These are phyloP conservation scores for Charaxes varanes DNA, from an alignment of 1,140 invertebrate genomes.

Conservation along the genomic window DNA sequence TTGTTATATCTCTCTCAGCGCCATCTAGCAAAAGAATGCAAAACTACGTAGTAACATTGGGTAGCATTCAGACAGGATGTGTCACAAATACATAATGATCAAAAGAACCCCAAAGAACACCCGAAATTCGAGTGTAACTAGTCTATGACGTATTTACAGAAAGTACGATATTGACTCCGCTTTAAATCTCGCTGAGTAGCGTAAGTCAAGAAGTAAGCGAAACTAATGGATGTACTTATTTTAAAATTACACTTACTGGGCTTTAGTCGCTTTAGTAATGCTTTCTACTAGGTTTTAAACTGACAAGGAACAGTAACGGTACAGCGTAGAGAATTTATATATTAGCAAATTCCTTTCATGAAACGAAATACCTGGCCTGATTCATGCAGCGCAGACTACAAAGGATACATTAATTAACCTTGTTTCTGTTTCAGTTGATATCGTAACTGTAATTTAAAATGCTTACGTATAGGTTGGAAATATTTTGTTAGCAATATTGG, in stretches of 20 bases:
- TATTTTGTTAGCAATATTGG: too few relatives aligned
- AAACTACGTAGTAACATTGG: not conserved
- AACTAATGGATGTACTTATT: too few relatives aligned
- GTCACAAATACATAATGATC: too few relatives aligned
- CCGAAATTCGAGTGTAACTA: not conserved
- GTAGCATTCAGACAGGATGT: too few relatives aligned
- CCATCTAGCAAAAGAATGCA: conserved; percentile 14
- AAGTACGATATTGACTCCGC: conserved; percentile 1
- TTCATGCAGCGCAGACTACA: conserved; percentile 6
- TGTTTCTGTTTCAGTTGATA: conserved; percentile 9
- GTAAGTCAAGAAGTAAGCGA: not conserved
- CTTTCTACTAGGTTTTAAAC: too few relatives aligned
- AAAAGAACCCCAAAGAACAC: conserved; percentile 1
- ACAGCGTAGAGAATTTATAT: too few relatives aligned
- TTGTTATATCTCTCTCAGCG: conserved; percentile 6
- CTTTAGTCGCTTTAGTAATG: too few relatives aligned
- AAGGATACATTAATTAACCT: conserved; percentile 18
- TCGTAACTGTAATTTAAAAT: conserved; percentile 10
- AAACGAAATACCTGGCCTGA: conserved; percentile 15
- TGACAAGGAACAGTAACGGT: too few relatives aligned
- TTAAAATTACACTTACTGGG: too few relatives aligned
- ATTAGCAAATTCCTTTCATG: too few relatives aligned
- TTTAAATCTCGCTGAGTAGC: not conserved
- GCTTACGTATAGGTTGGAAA: too few relatives aligned
- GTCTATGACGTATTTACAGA: conserved; percentile 2